A percentile compares a stretch with the other conserved stretches of the same genome.
Evolutionary conservation across 2,797 vertebrate species (phyloP).

Genomic region (Oceanodroma leucorhoa): DNA sequence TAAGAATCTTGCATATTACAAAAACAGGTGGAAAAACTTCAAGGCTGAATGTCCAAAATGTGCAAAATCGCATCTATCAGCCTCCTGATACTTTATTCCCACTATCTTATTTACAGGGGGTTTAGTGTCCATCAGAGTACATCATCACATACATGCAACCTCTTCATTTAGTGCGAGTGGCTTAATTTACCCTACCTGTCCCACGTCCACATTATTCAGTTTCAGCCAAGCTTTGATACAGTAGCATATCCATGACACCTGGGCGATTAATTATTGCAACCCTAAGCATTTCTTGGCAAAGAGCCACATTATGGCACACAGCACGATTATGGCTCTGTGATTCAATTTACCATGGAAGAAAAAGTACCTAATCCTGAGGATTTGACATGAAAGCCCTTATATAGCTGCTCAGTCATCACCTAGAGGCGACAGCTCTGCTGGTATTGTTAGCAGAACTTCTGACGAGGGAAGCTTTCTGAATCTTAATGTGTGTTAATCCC

Average conservation of each 20-base stretch:
- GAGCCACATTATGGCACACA: not conserved
- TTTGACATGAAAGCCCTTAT: slow-evolving; percentile 43
- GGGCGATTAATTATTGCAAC: not conserved
- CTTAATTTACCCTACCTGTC: not conserved
- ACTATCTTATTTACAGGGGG: not conserved
- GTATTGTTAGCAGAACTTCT: slow-evolving; percentile 51
- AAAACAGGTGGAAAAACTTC: not conserved
- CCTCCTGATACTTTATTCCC: not conserved
- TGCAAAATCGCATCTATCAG: not conserved
- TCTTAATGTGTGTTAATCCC: not conserved
- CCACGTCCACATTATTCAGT: not conserved
- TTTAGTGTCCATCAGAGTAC: not conserved
- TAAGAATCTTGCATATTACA: not conserved
- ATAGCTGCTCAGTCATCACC: slow-evolving; percentile 41
- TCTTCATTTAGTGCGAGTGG: not conserved
- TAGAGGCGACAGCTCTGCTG: not conserved
- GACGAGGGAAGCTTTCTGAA: not conserved
- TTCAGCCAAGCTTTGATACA: not conserved
- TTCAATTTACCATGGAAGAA: not conserved
- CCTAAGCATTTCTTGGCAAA: slow-evolving; percentile 22
- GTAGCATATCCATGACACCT: not conserved
- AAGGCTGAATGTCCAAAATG: not conserved
- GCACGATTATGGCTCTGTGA: not conserved
- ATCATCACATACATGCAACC: not conserved
- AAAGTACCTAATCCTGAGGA: slow-evolving; percentile 45